Base-by-base conservation (phyloP, 2,797 vertebrate genomes). In the Oceanodroma leucorhoa region DNA sequence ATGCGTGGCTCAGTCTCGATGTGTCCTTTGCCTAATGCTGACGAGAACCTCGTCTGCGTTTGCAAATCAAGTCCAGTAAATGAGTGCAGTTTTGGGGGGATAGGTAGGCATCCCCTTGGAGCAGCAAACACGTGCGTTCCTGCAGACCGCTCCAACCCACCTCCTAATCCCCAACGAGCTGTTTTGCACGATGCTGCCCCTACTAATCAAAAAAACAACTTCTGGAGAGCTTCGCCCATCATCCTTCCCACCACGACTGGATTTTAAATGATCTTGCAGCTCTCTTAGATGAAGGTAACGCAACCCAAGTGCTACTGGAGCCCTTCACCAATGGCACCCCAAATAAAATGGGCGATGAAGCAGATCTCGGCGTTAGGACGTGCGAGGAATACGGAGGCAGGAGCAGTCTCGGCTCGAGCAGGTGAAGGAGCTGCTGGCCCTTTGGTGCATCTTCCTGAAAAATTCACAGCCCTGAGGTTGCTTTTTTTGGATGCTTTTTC, bases 401-500 rank as follows among this genome's bases (percentile, higher is more conserved):
- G 38, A 73, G 12, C 0, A 0, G 14, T 48, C 58, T 83, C 1
- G 4, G 18, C 30, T 82, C 2, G 0, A 26, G 53, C 0, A 1
- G 50, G 7, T 51, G 58, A 46, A 71, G 62, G 45, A 60, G 45
- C 26, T 0, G 1, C 55, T 36, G 30, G 43, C 27, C 16, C 2
- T 20, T 50, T 48, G 34, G 20, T 58, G 54, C 30, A 14, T 51
- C 58, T 38, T 57, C 24, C 46, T 76, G 54, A 57, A 29, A 32
- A 53, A 45, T 20, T n/a, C 53, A 41, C 7, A 2, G 22, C 0
- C 0, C 27, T n/a, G 27, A 62, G 11, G 24, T 11, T 55, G 38
- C 12, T 30, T 53, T 64, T 71, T 75, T 70, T 14, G 43, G 58
- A 24, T 78, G 9, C 1, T 71, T 82, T 70, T 82, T 29, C 43